phyloP scores from a whole-genome alignment of 2,888 invertebrate genomes.

The Patella pellucida region DNA sequence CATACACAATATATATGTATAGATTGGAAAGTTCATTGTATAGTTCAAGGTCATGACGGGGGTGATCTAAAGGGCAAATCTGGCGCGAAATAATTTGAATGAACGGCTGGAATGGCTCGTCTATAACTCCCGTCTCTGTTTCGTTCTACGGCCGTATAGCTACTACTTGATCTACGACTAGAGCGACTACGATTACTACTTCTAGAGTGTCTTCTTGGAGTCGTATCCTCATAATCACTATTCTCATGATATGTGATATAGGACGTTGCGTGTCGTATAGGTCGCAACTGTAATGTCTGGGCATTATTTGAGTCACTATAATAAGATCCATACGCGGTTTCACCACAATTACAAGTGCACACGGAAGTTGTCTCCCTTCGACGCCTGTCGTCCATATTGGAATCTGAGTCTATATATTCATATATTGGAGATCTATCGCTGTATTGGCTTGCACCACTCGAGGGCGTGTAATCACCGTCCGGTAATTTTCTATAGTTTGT shows the following conservation, averaged over 20 bases:
- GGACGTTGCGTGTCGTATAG: neutral
- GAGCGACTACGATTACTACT: constrained; percentile 8
- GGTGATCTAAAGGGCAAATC: neutral
- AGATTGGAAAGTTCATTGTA: no score
- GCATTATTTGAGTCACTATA: constrained; percentile 5
- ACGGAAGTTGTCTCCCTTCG: neutral
- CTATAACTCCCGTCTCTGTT: constrained; percentile 14
- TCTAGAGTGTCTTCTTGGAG: neutral
- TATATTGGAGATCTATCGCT: constrained; percentile 6
- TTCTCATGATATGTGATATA: constrained; percentile 3
- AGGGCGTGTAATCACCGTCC: neutral
- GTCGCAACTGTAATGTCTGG: constrained; percentile 4
- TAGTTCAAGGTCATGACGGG: no score
- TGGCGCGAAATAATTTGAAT: constrained; percentile 23
- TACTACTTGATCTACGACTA: constrained; percentile 1
- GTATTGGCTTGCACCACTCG: constrained; percentile 1
- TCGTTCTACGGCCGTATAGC: neutral
- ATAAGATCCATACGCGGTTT: neutral
- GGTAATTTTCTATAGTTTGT: constrained; percentile 10
- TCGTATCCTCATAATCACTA: neutral
- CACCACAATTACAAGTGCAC: constrained; percentile 6
- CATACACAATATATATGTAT: no score
- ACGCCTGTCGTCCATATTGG: neutral
- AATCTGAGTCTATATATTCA: constrained; percentile 9
- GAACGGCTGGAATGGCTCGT: constrained; percentile 22